Conservation (phyloP, 1,140 invertebrate genomes). For the Eupristina koningsbergeri region DNA sequence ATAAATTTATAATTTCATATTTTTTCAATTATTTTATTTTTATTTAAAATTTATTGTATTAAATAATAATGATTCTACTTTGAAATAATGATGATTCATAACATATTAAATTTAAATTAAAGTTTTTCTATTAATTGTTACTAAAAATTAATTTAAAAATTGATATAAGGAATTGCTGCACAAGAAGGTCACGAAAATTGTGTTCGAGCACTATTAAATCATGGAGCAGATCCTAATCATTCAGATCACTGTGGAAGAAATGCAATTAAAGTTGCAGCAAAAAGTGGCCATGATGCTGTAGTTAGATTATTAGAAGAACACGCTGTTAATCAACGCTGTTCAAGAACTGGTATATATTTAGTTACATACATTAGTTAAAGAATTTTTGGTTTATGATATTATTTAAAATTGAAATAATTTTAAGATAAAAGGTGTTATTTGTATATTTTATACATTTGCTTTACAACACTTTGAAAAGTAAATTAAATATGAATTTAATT, state of each 20-base stretch:
- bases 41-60: too few relatives aligned
- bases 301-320: conserved; percentile 79
- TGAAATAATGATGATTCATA: too few relatives aligned
- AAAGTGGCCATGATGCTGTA: conserved; percentile 83
- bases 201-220: conserved; percentile 87
- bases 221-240: conserved; percentile 92
- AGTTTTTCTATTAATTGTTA: too few relatives aligned
- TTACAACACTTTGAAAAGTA: too few relatives aligned
- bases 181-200: conserved; percentile 94
- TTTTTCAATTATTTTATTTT: too few relatives aligned
- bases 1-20: too few relatives aligned
- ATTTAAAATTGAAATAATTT: too few relatives aligned
- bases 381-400: background rate
- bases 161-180: conserved; percentile 80
- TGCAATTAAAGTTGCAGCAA: conserved; percentile 83
- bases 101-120: too few relatives aligned
- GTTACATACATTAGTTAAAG: background rate
- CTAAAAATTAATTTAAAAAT: background rate
- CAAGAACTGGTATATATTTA: conserved; percentile 60
- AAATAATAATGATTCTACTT: too few relatives aligned
- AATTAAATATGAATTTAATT: too few relatives aligned
- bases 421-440: too few relatives aligned
- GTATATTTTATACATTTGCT: too few relatives aligned
- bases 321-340: conserved; percentile 69
- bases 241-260: conserved; percentile 92